phyloP scores from a whole-genome alignment of 2,113 vertebrate species.

The Glareola pratincola region DNA sequence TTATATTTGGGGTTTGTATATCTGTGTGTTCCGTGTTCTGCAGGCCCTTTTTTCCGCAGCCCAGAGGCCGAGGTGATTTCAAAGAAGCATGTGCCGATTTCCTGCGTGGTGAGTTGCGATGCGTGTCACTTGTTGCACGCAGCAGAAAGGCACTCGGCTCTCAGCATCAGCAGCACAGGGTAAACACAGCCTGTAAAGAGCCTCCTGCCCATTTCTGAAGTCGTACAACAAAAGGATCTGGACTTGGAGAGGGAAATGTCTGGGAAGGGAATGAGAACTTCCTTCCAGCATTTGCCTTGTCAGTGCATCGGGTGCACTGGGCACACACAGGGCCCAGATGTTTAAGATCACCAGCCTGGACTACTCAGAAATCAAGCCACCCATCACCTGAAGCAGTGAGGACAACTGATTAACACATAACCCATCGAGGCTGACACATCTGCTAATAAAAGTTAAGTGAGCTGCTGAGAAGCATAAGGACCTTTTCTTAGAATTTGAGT shows the following conservation, averaged over 20 bases:
- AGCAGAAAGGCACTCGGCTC: not conserved
- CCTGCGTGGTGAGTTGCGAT: not conserved
- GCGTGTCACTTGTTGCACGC: not conserved
- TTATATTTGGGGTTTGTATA: not conserved
- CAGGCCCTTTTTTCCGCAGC: not conserved
- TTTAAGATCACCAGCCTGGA: not conserved
- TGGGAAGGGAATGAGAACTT: not conserved
- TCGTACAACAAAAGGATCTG: not conserved
- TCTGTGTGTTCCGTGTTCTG: not conserved
- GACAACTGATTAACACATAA: not conserved
- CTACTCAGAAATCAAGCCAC: not conserved
- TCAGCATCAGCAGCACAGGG: not conserved
- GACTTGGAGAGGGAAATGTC: not conserved
- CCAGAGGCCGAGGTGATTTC: not conserved
- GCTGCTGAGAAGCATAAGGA: not conserved
- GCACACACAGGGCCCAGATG: not conserved
- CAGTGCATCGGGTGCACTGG: rapidly evolving
- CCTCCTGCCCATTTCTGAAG: not conserved
- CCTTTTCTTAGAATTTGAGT: not conserved
- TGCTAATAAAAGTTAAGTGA: not conserved
- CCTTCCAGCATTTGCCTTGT: not conserved
- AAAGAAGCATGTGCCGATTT: not conserved
- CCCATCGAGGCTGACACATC: not conserved
- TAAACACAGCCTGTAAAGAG: not conserved
- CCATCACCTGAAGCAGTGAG: not conserved